Base-by-base conservation (phyloP, 2,888 invertebrate genomes). In the Cylindroiulus punctatus region DNA sequence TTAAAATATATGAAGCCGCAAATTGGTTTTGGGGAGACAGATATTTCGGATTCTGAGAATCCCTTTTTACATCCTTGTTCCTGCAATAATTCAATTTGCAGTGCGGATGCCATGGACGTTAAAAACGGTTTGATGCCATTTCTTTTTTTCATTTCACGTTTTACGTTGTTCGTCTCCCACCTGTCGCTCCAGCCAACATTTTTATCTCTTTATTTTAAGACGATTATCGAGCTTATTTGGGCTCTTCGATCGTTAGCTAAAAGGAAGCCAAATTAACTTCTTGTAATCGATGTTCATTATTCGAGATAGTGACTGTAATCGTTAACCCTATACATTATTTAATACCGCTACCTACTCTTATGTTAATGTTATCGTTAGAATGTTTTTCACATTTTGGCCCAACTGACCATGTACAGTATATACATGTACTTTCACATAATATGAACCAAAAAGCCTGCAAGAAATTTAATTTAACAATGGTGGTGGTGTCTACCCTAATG, bases 1-100 rank as follows among this genome's bases (percentile, higher is more conserved):
- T 76, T 76, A 76, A 76, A 76, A 76, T 76, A 76, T 30, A 76
- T 76, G 76, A 76, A 76, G 76, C 76, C 76, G 30, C 76, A 76
- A 76, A 76, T 76, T 76, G 76, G 76, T 76, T 76, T 76, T 17
- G 76, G 76, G 76, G 76, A 76, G 76, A 76, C 76, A 76, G 30
- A 76, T 76, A 76, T 30, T 76, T 76, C 30, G 76, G 76, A 76
- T 76, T 76, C 76, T 1, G 30, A 76, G 76, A 76, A 76, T 76
- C 76, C 76, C 76, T 14, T 76, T 76, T 76, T 76, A 76, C 30
- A 76, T 76, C 76, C 76, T 30, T 30, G 76, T 30, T 76, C 76
- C 76, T 76, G 76, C 17, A 76, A 76, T 76, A 76, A 76, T 76
- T 76, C 76, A 76, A 76, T 76, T 76, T 76, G 30, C 76, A 76